These are phyloP conservation scores for Dermolepida albohirtum DNA, from an alignment of 2,888 invertebrate genomes.

Conservation along the genomic window DNA sequence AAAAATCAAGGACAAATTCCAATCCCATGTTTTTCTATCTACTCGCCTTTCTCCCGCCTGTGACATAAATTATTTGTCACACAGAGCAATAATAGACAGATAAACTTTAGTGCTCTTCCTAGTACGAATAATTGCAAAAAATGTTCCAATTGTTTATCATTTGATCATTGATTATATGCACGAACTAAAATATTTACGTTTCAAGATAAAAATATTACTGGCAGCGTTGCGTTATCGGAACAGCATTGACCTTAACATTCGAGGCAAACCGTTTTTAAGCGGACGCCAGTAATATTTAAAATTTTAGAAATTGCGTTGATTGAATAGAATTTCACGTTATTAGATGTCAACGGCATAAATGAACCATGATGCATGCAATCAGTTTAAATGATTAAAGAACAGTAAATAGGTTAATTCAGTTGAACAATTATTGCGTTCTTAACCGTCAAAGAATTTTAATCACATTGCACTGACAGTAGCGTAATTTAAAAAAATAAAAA, in stretches of 20 bases:
- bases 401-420: constrained; percentile 10
- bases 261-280: constrained; percentile 14
- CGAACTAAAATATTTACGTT: too few relatives aligned
- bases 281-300: constrained; percentile 13
- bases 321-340: constrained; percentile 14
- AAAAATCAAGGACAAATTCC: constrained; percentile 30
- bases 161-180: too few relatives aligned
- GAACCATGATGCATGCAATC: neutral
- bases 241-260: constrained; percentile 36
- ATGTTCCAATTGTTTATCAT: too few relatives aligned
- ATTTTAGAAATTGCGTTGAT: constrained; percentile 11
- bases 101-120: too few relatives aligned
- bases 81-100: too few relatives aligned
- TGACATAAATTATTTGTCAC: too few relatives aligned
- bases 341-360: neutral
- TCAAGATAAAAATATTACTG: constrained; percentile 18
- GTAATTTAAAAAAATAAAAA: constrained; percentile 16
- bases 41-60: constrained; percentile 5
- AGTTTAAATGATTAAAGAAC: constrained; percentile 18
- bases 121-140: too few relatives aligned
- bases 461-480: neutral
- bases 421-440: constrained; percentile 6
- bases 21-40: constrained; percentile 7
- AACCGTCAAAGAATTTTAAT: constrained; percentile 10
- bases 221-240: constrained; percentile 14